Conservation (phyloP, 64 coral and sea anemone genomes). For the Catalaphyllia jardinei region DNA sequence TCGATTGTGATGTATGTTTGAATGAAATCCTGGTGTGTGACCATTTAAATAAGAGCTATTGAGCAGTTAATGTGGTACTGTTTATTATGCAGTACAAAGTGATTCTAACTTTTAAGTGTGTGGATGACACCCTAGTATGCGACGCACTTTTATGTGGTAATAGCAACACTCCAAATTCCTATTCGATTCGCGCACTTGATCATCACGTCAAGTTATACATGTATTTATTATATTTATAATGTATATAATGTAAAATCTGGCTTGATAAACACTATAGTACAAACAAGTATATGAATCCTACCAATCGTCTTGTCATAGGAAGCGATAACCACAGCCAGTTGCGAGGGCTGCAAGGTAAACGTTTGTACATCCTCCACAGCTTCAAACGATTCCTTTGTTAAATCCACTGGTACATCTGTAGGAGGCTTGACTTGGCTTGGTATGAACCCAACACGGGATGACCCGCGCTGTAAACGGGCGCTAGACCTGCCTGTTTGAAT, state of each 20-base stretch:
- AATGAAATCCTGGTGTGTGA: no score
- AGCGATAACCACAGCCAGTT: conserved; percentile 90
- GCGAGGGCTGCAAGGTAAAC: conserved; percentile 67
- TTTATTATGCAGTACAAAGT: no score
- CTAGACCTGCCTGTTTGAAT: conserved; percentile 3
- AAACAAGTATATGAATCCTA: conserved; percentile 13
- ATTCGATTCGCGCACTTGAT: no score
- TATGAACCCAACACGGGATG: conserved; percentile 87
- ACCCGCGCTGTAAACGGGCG: conserved; percentile 52
- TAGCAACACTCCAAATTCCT: no score
- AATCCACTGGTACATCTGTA: conserved; percentile 75
- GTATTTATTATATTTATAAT: no score
- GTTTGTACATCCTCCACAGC: conserved; percentile 76
- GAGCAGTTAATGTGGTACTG: no score
- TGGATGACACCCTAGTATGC: neutral
- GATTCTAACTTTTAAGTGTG: neutral
- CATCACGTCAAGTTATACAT: no score
- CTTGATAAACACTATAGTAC: no score
- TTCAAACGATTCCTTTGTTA: conserved; percentile 73
- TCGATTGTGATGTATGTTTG: no score
- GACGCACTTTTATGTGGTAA: neutral
- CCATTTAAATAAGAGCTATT: no score
- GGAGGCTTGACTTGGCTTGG: conserved; percentile 80
- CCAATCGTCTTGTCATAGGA: conserved; percentile 99
- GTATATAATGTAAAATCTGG: neutral